phyloP scores from a whole-genome alignment of 2,888 invertebrate species.

The Cylloceria caligata region DNA sequence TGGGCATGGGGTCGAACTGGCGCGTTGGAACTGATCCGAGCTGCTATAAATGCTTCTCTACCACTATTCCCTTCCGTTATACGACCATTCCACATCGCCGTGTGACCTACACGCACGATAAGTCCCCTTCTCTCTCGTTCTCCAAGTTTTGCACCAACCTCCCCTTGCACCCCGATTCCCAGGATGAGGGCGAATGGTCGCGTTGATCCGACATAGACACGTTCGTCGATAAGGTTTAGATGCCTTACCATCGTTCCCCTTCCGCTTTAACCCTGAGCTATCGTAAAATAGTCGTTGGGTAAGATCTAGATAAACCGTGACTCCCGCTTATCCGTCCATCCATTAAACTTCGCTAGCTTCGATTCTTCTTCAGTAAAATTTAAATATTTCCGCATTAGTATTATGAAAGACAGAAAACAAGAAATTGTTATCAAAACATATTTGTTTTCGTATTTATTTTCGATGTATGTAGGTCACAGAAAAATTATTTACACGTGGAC shows the following conservation, averaged over 20 bases:
- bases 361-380: not conserved
- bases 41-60: conserved; percentile 49
- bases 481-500: not conserved
- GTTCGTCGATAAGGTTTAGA: conserved; percentile 65
- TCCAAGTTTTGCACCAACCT: not conserved
- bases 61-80: conserved; percentile 22
- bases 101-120: not conserved
- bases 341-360: not conserved
- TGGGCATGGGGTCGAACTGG: conserved; percentile 34
- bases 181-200: conserved; percentile 69
- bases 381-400: too few relatives aligned
- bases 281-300: conserved; percentile 27
- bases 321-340: conserved; percentile 17
- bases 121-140: not conserved
- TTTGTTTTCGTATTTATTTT: not conserved
- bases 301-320: conserved; percentile 69
- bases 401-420: not conserved
- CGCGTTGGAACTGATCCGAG: conserved; percentile 46
- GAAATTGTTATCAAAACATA: too few relatives aligned
- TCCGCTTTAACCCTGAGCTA: not conserved
- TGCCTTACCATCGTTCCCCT: not conserved
- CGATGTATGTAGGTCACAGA: not conserved
- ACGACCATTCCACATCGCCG: conserved; percentile 4
- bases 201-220: conserved; percentile 57
- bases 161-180: conserved; percentile 48